Evolutionary conservation across 2,888 invertebrate genomes (phyloP).

Genomic region (Protula sp.): DNA sequence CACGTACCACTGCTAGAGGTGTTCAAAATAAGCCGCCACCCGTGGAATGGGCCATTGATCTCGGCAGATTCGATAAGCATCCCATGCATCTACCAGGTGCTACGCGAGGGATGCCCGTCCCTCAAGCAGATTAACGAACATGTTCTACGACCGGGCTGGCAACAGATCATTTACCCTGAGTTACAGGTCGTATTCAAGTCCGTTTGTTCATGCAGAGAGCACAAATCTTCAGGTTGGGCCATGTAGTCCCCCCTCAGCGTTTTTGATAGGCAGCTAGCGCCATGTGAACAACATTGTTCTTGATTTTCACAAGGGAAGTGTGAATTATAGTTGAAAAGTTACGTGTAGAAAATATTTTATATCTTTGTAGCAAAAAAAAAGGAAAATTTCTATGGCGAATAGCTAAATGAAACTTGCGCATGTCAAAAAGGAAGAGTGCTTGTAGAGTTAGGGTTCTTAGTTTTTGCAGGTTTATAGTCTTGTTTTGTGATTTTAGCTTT

Average conservation of each 20-base stretch:
- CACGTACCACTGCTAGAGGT: slow-evolving; percentile 35
- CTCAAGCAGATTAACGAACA: slow-evolving; percentile 43
- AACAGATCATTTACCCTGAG: slow-evolving; percentile 24
- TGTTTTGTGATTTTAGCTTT: no score
- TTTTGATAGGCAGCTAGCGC: no score
- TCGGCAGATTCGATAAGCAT: slow-evolving; percentile 31
- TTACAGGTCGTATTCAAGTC: slow-evolving; percentile 36
- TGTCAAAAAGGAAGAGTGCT: no score
- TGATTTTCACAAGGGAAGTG: no score
- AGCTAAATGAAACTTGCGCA: no score
- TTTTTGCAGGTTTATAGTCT: no score
- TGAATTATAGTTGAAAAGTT: no score
- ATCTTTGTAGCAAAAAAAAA: no score
- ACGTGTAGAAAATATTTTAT: no score
- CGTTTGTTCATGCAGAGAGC: slow-evolving; percentile 38
- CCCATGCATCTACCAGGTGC: slow-evolving; percentile 41
- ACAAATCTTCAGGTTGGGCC: slow-evolving; percentile 17
- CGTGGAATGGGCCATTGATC: slow-evolving; percentile 42
- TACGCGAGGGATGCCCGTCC: slow-evolving; percentile 37
- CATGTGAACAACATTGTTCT: no score
- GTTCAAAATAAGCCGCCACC: slow-evolving; percentile 40
- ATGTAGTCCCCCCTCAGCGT: neutral
- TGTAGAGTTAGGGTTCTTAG: no score
- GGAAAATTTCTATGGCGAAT: no score
- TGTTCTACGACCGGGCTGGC: slow-evolving; percentile 34